Evolutionary conservation across 2,888 invertebrate species (phyloP), one percentile per base, ranked within the genome.

Genomic region (Ichneumoninae sp.): DNA sequence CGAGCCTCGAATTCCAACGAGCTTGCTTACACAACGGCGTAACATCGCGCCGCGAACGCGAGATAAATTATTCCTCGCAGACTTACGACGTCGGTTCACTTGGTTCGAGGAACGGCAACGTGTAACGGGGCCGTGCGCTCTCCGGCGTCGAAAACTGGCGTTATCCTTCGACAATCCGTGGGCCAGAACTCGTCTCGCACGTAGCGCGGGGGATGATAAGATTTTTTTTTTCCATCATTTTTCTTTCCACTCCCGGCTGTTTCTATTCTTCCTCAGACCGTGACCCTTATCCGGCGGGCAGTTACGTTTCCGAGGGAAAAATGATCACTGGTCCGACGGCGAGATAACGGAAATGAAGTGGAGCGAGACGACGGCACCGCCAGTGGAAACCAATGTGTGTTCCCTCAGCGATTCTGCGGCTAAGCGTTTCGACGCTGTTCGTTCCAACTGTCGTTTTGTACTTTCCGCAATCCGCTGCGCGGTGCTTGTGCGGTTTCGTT

Each of bases 1-100:
- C 75, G 40, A 83, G 79, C 26, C 22, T 40, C 36, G 75, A 80
- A 83, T 79, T 74, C 50, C 83, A 79, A 79, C 44, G 60, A 81
- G 69, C 40, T 68, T 60, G 47, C 60, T 30, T 44, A 60, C 63
- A 30, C 47, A 44, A 52, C 44, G 70, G 13, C 26, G 54, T 47
- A 83, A 70, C 71, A 80, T 52, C 50, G 52, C 22, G n/a, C 60
- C 10, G 22, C 30, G 44, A 77, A 83, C 50, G 73, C 50, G 63
- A 54, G 76, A 83, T 85, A 85, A 85, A 85, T 85, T 83, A 81
- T 83, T 83, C 73, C 54, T 36, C 73, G 19, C 40, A 77, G 83
- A 85, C 73, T 50, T 81, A 68, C 77, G 70, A 73, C 33, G 47
- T 60, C 44, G 50, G 76, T 80, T 71, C 76, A 52, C 52, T 73